phyloP scores from a whole-genome alignment of 2,888 invertebrate species.

The Vesta saturnalis region DNA sequence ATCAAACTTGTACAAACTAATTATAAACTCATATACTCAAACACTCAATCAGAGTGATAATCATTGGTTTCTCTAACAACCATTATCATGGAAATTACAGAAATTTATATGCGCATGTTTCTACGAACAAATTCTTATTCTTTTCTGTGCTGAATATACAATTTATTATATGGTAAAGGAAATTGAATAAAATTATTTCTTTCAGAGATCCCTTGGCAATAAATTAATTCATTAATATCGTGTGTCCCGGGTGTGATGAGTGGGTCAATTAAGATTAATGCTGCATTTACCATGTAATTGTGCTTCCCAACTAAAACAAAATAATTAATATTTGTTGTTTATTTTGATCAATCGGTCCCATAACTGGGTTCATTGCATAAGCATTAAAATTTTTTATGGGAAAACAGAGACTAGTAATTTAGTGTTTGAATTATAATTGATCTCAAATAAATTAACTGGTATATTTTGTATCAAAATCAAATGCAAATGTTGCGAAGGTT shows the following conservation, averaged over 20 bases:
- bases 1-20: slow-evolving; percentile 37
- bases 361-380: too few relatives aligned
- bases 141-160: background rate
- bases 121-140: background rate
- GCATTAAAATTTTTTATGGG: background rate
- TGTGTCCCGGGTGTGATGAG: too few relatives aligned
- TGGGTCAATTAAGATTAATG: too few relatives aligned
- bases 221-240: background rate
- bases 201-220: background rate
- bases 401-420: background rate
- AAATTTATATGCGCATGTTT: background rate
- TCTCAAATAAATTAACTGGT: slow-evolving; percentile 28
- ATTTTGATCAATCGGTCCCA: too few relatives aligned
- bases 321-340: background rate
- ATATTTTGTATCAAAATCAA: slow-evolving; percentile 46
- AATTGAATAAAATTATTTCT: too few relatives aligned
- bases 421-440: slow-evolving; percentile 25
- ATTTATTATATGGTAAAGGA: too few relatives aligned
- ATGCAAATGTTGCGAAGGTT: slow-evolving; percentile 50
- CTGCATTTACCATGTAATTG: too few relatives aligned
- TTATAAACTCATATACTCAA: slow-evolving; percentile 30
- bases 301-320: background rate
- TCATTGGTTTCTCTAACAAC: slow-evolving; percentile 24
- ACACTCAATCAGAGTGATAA: slow-evolving; percentile 34
- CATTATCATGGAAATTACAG: slow-evolving; percentile 9